These are phyloP conservation scores for Dryas iulia DNA, from an alignment of 1,140 invertebrate species.

Conservation along the genomic window DNA sequence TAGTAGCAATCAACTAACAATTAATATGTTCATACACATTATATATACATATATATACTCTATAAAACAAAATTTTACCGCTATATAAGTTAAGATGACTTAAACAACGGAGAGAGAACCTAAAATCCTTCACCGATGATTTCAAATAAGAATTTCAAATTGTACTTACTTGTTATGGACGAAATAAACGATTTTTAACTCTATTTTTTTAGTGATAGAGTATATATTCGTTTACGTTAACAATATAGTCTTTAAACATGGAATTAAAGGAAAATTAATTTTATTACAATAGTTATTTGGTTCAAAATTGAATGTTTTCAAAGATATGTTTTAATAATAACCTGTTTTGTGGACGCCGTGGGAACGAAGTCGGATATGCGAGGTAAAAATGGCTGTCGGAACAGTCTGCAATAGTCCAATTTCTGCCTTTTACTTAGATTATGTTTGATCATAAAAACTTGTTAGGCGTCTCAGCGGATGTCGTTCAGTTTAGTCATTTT, in stretches of 20 bases:
- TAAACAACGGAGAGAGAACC: constrained; percentile 68
- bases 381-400: constrained; percentile 74
- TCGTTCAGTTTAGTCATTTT: constrained; percentile 20
- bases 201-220: constrained; percentile 44
- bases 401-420: constrained; percentile 77
- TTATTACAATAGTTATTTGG: constrained; percentile 39
- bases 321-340: constrained; percentile 76
- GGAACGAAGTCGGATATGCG: constrained; percentile 76
- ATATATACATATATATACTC: too few relatives aligned
- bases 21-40: constrained; percentile 19
- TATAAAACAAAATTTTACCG: constrained; percentile 72
- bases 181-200: constrained; percentile 50
- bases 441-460: constrained; percentile 36
- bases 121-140: constrained; percentile 73
- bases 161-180: constrained; percentile 57
- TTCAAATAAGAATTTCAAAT: constrained; percentile 77
- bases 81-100: constrained; percentile 66
- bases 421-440: constrained; percentile 77
- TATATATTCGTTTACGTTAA: constrained; percentile 45
- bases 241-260: constrained; percentile 39
- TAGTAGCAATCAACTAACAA: constrained; percentile 20
- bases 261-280: constrained; percentile 38
- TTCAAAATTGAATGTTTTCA: constrained; percentile 35
- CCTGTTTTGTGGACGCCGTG: constrained; percentile 73
- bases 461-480: constrained; percentile 44